These are phyloP conservation scores for Whitmania pigra DNA, from an alignment of 1,140 invertebrate genomes.

Conservation along the genomic window DNA sequence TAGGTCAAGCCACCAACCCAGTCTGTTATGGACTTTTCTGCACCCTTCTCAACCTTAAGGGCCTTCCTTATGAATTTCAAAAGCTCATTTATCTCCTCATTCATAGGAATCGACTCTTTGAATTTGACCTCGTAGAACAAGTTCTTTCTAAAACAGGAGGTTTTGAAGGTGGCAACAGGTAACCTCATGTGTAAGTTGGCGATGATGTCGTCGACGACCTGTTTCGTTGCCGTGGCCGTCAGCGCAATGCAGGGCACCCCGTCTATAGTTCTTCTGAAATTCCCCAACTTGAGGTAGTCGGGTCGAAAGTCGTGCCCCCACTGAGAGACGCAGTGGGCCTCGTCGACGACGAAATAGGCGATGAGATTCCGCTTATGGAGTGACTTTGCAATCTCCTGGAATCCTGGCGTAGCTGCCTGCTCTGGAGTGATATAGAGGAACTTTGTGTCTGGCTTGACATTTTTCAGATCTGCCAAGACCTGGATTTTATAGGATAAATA, in stretches of 20 bases:
- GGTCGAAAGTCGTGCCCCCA: conserved; percentile 96
- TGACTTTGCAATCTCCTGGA: conserved; percentile 44
- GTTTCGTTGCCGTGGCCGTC: conserved; percentile 71
- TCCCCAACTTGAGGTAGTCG: conserved; percentile 76
- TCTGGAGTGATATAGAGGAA: conserved; percentile 86
- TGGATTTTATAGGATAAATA: background rate
- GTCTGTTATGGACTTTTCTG: conserved; percentile 7
- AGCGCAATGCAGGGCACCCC: conserved; percentile 51
- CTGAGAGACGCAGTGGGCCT: conserved; percentile 92
- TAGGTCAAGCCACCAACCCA: conserved; percentile 14
- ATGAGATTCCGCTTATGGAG: conserved; percentile 47
- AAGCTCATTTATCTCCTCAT: conserved; percentile 47
- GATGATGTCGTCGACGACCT: conserved; percentile 51
- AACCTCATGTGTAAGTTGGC: conserved; percentile 46
- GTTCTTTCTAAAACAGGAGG: conserved; percentile 54
- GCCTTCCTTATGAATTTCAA: conserved; percentile 51
- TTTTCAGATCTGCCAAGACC: conserved; percentile 49
- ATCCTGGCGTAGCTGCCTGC: conserved; percentile 63
- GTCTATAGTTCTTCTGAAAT: conserved; percentile 59
- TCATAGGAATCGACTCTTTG: conserved; percentile 52
- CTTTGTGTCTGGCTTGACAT: conserved; percentile 55
- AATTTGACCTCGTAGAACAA: conserved; percentile 61
- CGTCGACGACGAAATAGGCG: conserved; percentile 72
- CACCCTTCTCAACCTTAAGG: conserved; percentile 28
- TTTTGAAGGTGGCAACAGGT: conserved; percentile 49